Evolutionary conservation across 2,113 vertebrate genomes (phyloP), one percentile per base, ranked within the genome.

Genomic region (Corythaeola cristata): DNA sequence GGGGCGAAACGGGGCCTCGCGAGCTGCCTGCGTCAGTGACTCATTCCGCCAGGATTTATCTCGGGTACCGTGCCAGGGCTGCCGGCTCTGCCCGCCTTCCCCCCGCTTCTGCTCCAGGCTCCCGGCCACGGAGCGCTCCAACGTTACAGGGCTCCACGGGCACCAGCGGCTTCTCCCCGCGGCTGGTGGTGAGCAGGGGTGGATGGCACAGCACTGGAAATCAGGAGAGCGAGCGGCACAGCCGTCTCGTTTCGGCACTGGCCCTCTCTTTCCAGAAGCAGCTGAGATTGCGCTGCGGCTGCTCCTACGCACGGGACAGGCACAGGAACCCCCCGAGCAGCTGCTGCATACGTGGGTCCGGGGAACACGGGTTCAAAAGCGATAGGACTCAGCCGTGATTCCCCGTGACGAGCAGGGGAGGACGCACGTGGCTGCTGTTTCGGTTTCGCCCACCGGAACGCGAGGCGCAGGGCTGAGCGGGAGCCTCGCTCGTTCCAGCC

Each of bases 331-430:
- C 20, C 59, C 41, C 6, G 8, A 21, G 6, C 20, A 4, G 64
- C 32, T 37, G 12, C 5, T 1, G 8, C 10, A 1, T 8, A 2
- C 1, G 14, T 3, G 3, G 75, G 24, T 39, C 26, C 56, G 7
- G 30, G 41, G n/a, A 50, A 53, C 3, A 3, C 0, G 5, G 47
- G 22, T 8, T 41, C 45, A 10, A 24, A 44, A 8, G 18, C 0
- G 14, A 5, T 2, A 11, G 0, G 1, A 3, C 33, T 37, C 1
- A 15, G 52, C 6, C 26, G n/a, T 22, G 6, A 3, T 24, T 30
- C 16, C 18, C 81, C 19, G 0, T 26, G 62, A 21, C 1, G 53
- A 58, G 45, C 32, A 10, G 18, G 47, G 44, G 45, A 22, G 13
- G 30, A 20, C 3, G 21, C 37, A 5, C 2, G 3, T 11, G 15